Conservation (phyloP, 2,797 vertebrate species). For the Numenius phaeopus region DNA sequence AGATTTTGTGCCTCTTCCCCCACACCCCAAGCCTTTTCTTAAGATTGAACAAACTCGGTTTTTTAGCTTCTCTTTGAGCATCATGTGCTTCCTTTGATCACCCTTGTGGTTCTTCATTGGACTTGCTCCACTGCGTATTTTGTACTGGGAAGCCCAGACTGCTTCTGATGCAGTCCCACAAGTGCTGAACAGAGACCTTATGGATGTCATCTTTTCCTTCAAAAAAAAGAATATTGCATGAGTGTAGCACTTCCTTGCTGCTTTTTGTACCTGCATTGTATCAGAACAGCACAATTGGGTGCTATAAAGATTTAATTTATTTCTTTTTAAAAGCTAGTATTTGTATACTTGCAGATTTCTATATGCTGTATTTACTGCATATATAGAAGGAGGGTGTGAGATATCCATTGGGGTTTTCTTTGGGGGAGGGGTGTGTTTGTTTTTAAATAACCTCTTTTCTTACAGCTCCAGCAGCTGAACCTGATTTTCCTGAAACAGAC, state of each 20-base stretch:
- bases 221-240: neutral
- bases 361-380: neutral
- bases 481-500: conserved; percentile 67
- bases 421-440: neutral
- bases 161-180: neutral
- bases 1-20: neutral
- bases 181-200: neutral
- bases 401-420: neutral
- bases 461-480: conserved; percentile 57
- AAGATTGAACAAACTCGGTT: neutral
- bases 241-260: neutral
- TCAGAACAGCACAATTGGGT: neutral
- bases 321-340: neutral
- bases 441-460: neutral
- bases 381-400: neutral
- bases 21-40: neutral
- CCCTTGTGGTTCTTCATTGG: neutral
- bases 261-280: neutral
- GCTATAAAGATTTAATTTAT: neutral
- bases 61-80: neutral
- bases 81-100: neutral
- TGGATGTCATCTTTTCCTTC: neutral
- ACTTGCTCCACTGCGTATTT: neutral
- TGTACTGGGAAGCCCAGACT: neutral
- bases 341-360: neutral